phyloP scores from a whole-genome alignment of 2,888 invertebrate species.

The Dermolepida albohirtum region DNA sequence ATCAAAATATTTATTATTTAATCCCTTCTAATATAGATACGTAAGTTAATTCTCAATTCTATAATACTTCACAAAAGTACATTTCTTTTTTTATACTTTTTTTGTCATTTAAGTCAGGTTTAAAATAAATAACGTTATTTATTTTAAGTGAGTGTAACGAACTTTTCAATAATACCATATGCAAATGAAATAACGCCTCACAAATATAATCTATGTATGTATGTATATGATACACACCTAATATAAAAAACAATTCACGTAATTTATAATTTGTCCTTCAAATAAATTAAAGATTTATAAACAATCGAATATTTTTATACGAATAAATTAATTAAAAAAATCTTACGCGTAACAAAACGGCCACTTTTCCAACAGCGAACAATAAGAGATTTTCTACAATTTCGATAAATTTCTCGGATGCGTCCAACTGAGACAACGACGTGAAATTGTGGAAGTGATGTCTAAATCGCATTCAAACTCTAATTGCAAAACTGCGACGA shows the following conservation, averaged over 20 bases:
- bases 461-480: constrained; percentile 11
- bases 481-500: constrained; percentile 40
- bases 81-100: too few species aligned
- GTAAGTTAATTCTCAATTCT: too few species aligned
- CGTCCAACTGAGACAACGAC: constrained; percentile 18
- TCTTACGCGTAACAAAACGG: too few species aligned
- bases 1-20: too few species aligned
- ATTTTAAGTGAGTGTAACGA: constrained; percentile 28
- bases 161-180: constrained; percentile 34
- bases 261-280: constrained; percentile 26
- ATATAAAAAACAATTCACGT: constrained; percentile 34
- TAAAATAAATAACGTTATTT: constrained; percentile 18
- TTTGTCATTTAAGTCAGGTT: not conserved
- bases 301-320: constrained; percentile 1
- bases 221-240: constrained; percentile 31
- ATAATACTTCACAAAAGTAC: too few species aligned
- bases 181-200: constrained; percentile 21
- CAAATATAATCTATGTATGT: constrained; percentile 34
- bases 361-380: not conserved
- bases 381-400: not conserved
- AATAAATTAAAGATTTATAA: constrained; percentile 21
- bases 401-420: constrained; percentile 19
- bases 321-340: too few species aligned
- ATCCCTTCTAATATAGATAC: too few species aligned
- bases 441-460: constrained; percentile 1